Conservation (phyloP, 2,888 invertebrate genomes). For the Torymus aiolomorphi region DNA sequence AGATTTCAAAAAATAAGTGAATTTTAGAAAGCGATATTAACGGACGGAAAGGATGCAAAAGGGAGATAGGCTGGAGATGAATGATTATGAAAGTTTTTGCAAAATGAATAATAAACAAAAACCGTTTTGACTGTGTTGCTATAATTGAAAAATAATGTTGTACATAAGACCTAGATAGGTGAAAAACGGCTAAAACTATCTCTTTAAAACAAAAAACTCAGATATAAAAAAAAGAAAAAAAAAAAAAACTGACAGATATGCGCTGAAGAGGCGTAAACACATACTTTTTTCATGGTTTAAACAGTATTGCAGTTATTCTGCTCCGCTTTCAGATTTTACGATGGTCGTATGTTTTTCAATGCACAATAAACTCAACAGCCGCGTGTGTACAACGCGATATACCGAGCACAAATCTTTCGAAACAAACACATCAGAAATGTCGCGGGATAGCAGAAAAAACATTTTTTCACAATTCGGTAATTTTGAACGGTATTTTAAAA, state of each 20-base stretch:
- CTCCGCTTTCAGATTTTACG: slow-evolving; percentile 65
- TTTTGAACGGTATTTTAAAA: slow-evolving; percentile 40
- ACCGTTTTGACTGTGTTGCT: slow-evolving; percentile 50
- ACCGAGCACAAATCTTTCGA: slow-evolving; percentile 54
- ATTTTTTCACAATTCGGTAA: slow-evolving; percentile 22
- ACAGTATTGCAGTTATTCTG: slow-evolving; percentile 64
- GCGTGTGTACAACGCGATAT: slow-evolving; percentile 46
- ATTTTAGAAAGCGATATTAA: slow-evolving; percentile 21
- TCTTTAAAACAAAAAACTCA: slow-evolving; percentile 43
- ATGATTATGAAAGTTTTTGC: slow-evolving; percentile 43
- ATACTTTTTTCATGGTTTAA: slow-evolving; percentile 63
- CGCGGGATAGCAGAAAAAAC: slow-evolving; percentile 7
- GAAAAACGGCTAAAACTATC: slow-evolving; percentile 53
- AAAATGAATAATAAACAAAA: slow-evolving; percentile 44
- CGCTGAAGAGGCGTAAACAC: slow-evolving; percentile 49
- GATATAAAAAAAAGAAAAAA: slow-evolving; percentile 35
- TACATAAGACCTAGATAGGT: slow-evolving; percentile 54
- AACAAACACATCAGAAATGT: slow-evolving; percentile 45
- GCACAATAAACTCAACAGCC: slow-evolving; percentile 64
- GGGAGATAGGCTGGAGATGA: slow-evolving; percentile 14
- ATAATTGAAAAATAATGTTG: slow-evolving; percentile 52
- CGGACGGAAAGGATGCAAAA: slow-evolving; percentile 37
- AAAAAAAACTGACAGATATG: slow-evolving; percentile 30
- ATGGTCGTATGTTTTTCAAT: slow-evolving; percentile 62
- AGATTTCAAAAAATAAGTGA: slow-evolving; percentile 21